These are phyloP conservation scores for Hydrolagus colliei DNA, from an alignment of 2,797 vertebrate genomes.

Conservation along the genomic window DNA sequence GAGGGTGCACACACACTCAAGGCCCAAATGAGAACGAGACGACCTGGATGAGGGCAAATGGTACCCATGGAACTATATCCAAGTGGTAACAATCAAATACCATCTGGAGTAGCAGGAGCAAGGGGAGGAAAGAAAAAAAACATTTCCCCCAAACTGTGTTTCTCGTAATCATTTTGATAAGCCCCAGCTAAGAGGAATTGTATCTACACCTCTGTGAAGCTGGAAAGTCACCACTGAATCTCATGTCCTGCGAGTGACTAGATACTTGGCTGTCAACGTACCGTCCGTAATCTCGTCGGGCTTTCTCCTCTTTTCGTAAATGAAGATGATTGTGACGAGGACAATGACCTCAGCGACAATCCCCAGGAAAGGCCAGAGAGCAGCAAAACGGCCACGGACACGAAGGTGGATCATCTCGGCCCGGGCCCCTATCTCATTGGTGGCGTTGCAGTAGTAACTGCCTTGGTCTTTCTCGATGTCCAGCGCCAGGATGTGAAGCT, in stretches of 20 bases:
- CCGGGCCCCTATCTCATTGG: constrained; percentile 42
- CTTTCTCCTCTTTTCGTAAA: constrained; percentile 96
- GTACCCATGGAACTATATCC: too few species aligned
- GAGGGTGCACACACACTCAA: neutral
- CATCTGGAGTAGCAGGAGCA: too few species aligned
- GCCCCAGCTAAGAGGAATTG: neutral
- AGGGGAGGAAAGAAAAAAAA: too few species aligned
- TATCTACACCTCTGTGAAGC: neutral
- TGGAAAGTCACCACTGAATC: neutral
- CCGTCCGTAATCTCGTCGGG: constrained; percentile 81
- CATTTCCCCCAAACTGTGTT: too few species aligned
- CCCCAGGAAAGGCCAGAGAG: constrained; percentile 94
- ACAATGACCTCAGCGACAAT: constrained; percentile 91
- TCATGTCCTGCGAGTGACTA: neutral
- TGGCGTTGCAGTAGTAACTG: constrained; percentile 63
- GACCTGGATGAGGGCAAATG: too few species aligned
- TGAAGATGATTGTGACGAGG: constrained; percentile 88
- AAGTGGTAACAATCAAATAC: too few species aligned
- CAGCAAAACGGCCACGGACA: constrained; percentile 81
- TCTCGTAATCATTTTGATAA: neutral
- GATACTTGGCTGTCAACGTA: constrained; percentile 48
- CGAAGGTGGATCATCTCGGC: constrained; percentile 56
- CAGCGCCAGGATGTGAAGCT: constrained; percentile 58
- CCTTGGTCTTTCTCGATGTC: constrained; percentile 60
- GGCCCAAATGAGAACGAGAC: neutral